Evolutionary conservation across 2,888 invertebrate genomes (phyloP).

Genomic region (Hedya salicella): DNA sequence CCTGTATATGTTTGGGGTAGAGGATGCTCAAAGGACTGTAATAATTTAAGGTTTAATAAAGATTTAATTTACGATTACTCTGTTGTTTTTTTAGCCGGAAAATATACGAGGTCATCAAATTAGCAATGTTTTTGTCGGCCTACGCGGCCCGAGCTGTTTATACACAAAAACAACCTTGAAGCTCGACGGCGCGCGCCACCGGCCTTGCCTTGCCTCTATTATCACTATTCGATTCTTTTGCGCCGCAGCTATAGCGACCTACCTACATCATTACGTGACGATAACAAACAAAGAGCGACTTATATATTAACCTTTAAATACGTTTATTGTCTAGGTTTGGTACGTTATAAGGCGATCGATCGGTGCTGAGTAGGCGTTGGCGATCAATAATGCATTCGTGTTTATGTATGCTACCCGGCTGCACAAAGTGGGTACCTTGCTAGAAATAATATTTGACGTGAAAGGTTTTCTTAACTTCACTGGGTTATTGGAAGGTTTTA

Average conservation of each 20-base stretch:
- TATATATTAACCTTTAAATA: slow-evolving; percentile 17
- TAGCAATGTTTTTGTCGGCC: slow-evolving; percentile 48
- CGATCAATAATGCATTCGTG: slow-evolving; percentile 6
- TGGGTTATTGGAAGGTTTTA: neutral
- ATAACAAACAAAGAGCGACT: slow-evolving; percentile 30
- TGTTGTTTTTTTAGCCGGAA: slow-evolving; percentile 58
- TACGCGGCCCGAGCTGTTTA: slow-evolving; percentile 64
- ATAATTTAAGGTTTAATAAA: slow-evolving; percentile 78
- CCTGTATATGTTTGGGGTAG: slow-evolving; percentile 45
- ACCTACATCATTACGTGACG: slow-evolving; percentile 23
- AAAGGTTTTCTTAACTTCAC: neutral
- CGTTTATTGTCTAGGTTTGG: slow-evolving; percentile 1
- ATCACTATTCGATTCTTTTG: slow-evolving; percentile 52
- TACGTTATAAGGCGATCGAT: slow-evolving; percentile 16
- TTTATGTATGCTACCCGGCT: neutral
- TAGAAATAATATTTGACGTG: neutral
- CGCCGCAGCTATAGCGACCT: slow-evolving; percentile 50
- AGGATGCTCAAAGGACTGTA: slow-evolving; percentile 70
- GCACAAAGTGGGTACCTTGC: too few relatives aligned
- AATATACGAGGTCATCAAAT: slow-evolving; percentile 50
- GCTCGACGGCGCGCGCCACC: slow-evolving; percentile 56
- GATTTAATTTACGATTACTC: slow-evolving; percentile 55
- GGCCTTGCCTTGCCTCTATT: slow-evolving; percentile 51
- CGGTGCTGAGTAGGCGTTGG: neutral
- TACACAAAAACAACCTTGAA: slow-evolving; percentile 82